A percentile compares a stretch with the other conserved stretches of the same genome.
Conservation (phyloP, 2,797 vertebrate genomes). For the Catostomus latipinnis region DNA sequence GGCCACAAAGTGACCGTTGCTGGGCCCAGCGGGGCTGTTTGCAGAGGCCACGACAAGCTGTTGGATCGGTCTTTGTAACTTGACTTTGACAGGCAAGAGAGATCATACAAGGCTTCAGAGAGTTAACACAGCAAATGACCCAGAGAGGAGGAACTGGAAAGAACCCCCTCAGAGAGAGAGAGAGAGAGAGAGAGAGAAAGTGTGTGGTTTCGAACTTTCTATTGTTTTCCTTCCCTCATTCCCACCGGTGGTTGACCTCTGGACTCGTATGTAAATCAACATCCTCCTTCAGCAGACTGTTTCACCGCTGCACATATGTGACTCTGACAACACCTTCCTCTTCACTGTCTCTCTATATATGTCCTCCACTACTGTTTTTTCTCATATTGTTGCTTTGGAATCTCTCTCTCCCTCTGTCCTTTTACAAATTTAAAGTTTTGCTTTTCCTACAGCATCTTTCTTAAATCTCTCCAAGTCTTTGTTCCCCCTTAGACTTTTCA, state of each 20-base stretch:
- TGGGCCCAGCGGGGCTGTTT: constrained; percentile 13
- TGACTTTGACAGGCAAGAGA: neutral
- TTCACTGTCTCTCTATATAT: too few species aligned
- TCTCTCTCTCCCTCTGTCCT: too few species aligned
- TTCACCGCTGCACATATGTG: neutral
- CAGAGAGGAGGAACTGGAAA: neutral
- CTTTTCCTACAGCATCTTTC: neutral
- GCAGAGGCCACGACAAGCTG: constrained; percentile 3
- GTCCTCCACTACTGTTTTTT: too few species aligned
- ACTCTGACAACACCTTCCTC: too few species aligned
- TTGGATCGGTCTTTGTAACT: constrained; percentile 18
- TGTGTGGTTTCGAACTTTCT: neutral
- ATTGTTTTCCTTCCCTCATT: constrained; percentile 28
- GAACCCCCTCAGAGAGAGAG: constrained; percentile 3
- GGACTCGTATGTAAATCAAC: constrained; percentile 56
- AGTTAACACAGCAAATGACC: constrained; percentile 37
- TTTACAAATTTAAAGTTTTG: neutral
- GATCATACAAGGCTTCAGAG: constrained; percentile 42
- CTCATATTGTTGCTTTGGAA: too few species aligned
- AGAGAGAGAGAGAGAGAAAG: neutral
- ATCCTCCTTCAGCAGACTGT: constrained; percentile 19
- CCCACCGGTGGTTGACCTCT: constrained; percentile 49
- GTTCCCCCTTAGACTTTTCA: neutral
- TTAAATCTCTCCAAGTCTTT: neutral
- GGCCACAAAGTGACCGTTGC: constrained; percentile 26